Percentiles rank a stretch among this genome's conserved stretches.
phyloP scores from a whole-genome alignment of 2,888 invertebrate genomes.

The Pammene fasciana region DNA sequence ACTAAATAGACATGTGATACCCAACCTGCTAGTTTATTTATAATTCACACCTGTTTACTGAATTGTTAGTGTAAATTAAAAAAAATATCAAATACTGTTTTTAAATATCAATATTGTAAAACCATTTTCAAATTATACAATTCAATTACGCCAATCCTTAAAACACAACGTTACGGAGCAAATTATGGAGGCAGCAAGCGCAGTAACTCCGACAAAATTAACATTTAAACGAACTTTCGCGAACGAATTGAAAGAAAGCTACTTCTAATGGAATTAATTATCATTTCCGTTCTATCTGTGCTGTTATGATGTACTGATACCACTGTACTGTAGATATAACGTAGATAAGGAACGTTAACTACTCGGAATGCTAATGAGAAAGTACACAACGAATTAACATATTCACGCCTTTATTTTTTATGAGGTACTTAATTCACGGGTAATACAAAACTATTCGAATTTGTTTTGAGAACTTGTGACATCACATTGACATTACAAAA shows the following conservation, averaged over 20 bases:
- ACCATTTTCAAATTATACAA: conserved; percentile 3
- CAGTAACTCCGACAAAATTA: conserved; percentile 54
- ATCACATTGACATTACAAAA: too few species aligned
- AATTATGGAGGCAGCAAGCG: conserved; percentile 45
- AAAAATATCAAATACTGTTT: neutral
- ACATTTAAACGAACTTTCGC: conserved; percentile 55
- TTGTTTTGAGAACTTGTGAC: neutral
- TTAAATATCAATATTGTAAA: neutral
- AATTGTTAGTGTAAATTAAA: too few species aligned
- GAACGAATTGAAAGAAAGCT: conserved; percentile 50
- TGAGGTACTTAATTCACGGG: neutral
- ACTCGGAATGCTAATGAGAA: conserved; percentile 27
- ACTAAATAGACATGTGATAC: too few species aligned
- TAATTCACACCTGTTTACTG: too few species aligned
- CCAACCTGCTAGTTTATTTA: too few species aligned
- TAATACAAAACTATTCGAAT: neutral
- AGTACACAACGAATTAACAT: conserved; percentile 17
- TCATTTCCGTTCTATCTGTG: conserved; percentile 38
- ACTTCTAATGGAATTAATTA: conserved; percentile 47
- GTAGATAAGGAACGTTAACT: conserved; percentile 24
- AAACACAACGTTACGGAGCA: conserved; percentile 41
- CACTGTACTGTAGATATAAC: neutral
- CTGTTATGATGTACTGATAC: conserved; percentile 38
- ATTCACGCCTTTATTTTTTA: conserved; percentile 33
- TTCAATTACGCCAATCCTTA: conserved; percentile 30